Base-by-base conservation (phyloP, 2,888 invertebrate species). In the Megalurothrips usitatus region DNA sequence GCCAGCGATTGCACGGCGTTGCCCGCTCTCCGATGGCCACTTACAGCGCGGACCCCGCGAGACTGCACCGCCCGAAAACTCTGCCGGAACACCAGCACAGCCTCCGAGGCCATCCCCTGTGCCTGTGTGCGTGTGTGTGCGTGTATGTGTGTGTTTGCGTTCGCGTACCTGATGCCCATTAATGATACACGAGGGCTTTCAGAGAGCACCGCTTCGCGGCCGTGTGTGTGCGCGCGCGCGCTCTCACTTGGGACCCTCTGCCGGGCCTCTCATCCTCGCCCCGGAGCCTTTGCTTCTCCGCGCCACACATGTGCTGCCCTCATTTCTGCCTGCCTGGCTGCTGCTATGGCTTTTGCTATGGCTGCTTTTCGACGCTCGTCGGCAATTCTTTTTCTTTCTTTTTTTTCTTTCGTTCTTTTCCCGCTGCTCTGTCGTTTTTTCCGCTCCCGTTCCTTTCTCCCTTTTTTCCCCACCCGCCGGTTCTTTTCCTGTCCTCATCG, bases 171-270 rank as follows among this genome's bases (percentile, higher is more conserved):
- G 68, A 26, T 11, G 68, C 68, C 68, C 68, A 75, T 75, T 75
- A 75, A 75, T 75, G 68, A 75, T 75, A 75, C 68, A 75, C 68
- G 68, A 75, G 68, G 68, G 68, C 68, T 75, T 75, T 75, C 68
- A 75, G 23, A n/a, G 68, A 26, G 26, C 26, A 26, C 68, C 26
- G 34, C 34, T 43, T 43, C 34, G 34, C 58, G 58, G 58, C 6
- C 17, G 58, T 58, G 58, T 4, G 58, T 17, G 58, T 58, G 58
- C 17, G 58, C 2, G 14, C 17, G 68, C 26, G 68, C 23, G 68
- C 11, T n/a, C 68, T 26, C 68, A 75, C 68, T 75, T 75, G 68
- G 68, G 68, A 75, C 68, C 68, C 68, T 58, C 58, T 58, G 58
- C 52, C 52, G 17, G 58, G 58, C 58, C 58, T 58, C 14, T 12